Percentiles rank a stretch among this genome's conserved stretches.
These are phyloP conservation scores for Scalopus aquaticus DNA, from an alignment of 2,113 vertebrate genomes.

Conservation along the genomic window DNA sequence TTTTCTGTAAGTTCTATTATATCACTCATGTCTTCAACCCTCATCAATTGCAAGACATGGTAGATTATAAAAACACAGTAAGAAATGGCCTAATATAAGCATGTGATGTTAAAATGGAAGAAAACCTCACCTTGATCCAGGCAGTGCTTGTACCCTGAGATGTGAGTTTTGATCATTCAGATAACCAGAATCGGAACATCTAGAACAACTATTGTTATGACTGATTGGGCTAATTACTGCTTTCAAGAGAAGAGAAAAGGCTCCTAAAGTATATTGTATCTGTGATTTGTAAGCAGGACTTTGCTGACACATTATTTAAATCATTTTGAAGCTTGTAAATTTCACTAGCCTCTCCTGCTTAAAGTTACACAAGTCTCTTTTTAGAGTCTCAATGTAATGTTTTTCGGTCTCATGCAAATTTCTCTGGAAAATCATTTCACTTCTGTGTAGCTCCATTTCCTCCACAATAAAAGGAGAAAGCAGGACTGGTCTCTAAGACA, in stretches of 20 bases:
- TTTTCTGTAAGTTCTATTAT: not conserved
- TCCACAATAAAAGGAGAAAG: not conserved
- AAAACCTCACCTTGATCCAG: not conserved
- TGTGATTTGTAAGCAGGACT: not conserved
- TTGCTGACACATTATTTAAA: not conserved
- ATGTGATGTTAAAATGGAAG: not conserved
- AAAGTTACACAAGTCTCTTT: not conserved
- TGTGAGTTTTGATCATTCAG: not conserved
- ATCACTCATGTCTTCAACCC: not conserved
- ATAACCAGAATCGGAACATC: not conserved
- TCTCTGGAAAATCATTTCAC: not conserved
- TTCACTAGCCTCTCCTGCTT: not conserved
- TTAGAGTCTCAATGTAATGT: not conserved
- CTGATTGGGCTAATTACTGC: not conserved
- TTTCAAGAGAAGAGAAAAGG: not conserved
- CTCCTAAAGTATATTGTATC: not conserved
- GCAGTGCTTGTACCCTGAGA: not conserved
- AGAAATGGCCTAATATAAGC: not conserved
- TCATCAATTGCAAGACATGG: not conserved
- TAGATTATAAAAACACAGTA: not conserved
- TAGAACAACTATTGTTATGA: not conserved
- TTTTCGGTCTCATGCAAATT: not conserved
- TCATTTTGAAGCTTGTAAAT: constrained; percentile 8
- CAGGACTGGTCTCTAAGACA: not conserved
- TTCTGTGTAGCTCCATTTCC: not conserved